phyloP scores from a whole-genome alignment of 2,888 invertebrate species.

The Ennomos quercinarius region DNA sequence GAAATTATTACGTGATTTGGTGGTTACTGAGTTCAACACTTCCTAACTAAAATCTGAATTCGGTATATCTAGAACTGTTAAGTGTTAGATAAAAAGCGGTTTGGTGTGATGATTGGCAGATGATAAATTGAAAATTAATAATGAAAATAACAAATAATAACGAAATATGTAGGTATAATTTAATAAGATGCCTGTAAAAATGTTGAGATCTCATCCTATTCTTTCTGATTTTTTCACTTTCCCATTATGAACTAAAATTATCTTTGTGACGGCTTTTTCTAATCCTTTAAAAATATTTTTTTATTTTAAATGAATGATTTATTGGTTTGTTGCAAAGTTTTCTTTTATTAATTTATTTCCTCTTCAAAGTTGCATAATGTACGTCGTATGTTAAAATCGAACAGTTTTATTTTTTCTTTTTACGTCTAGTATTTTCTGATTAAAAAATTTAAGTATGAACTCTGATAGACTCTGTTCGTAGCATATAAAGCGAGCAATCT shows the following conservation, averaged over 20 bases:
- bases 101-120: constrained; percentile 14
- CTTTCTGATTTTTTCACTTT: background rate
- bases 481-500: background rate
- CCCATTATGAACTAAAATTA: constrained; percentile 1
- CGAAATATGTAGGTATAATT: background rate
- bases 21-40: too few relatives aligned
- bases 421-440: too few relatives aligned
- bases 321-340: constrained; percentile 11
- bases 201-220: constrained; percentile 27
- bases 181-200: constrained; percentile 13
- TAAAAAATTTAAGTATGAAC: too few relatives aligned
- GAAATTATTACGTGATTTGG: too few relatives aligned
- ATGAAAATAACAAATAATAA: constrained; percentile 6
- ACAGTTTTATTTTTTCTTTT: too few relatives aligned
- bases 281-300: constrained; percentile 3
- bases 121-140: constrained; percentile 11
- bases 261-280: background rate
- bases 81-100: constrained; percentile 5
- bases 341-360: constrained; percentile 1
- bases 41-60: too few relatives aligned
- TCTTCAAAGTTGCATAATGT: background rate
- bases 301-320: constrained; percentile 1
- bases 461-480: too few relatives aligned
- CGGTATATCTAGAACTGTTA: background rate
- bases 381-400: too few relatives aligned